Evolutionary conservation across 2,797 vertebrate species (phyloP).

Genomic region (Poeciliopsis paucimaculata): DNA sequence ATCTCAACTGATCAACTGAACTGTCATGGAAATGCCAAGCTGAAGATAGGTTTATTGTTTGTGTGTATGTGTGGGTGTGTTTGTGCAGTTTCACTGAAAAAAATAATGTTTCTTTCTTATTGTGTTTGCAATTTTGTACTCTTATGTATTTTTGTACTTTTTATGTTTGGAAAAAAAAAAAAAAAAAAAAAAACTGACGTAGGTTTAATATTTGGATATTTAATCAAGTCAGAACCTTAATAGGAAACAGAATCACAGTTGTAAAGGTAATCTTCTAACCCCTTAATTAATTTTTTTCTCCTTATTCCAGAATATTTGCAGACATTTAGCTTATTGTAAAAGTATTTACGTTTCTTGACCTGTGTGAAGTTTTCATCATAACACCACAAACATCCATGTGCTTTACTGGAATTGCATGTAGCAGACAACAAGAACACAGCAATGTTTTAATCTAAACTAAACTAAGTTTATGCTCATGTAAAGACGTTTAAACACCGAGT

Average conservation of each 20-base stretch:
- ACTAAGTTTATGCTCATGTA: neutral
- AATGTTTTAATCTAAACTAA: neutral
- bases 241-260: neutral
- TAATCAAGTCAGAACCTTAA: neutral
- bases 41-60: conserved; percentile 9
- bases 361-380: neutral
- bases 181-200: neutral
- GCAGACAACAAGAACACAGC: neutral
- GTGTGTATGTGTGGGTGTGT: neutral
- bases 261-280: neutral
- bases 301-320: neutral
- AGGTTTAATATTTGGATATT: neutral
- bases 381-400: neutral
- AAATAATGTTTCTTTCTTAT: neutral
- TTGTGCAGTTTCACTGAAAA: neutral
- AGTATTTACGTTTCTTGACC: neutral
- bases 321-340: neutral
- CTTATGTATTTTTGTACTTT: neutral
- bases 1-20: conserved; percentile 23
- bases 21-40: conserved; percentile 3
- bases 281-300: neutral
- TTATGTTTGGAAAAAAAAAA: neutral
- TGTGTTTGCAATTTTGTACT: neutral
- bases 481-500: no score
- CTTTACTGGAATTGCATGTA: neutral